Evolutionary conservation across 2,888 invertebrate species (phyloP).

Genomic region (Heliconius erato): DNA sequence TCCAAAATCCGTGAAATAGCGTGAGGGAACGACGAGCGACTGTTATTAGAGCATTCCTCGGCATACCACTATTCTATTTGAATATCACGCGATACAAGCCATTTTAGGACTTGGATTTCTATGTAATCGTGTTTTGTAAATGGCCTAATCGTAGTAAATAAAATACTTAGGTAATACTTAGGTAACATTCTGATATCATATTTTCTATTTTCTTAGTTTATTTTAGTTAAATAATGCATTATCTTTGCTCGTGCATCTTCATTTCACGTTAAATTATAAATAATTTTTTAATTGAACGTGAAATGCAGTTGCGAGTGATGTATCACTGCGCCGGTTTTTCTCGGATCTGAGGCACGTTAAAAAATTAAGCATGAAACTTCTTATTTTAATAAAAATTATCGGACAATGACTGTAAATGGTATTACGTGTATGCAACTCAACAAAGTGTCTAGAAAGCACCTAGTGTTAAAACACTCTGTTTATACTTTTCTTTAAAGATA

Average conservation of each 20-base stretch:
- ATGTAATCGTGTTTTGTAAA: constrained; percentile 22
- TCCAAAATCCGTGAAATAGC: background rate
- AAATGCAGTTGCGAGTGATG: background rate
- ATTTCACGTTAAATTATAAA: background rate
- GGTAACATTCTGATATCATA: background rate
- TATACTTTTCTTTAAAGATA: too few species aligned
- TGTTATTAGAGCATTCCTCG: constrained; percentile 28
- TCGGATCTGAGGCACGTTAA: too few species aligned
- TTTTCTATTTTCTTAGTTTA: background rate
- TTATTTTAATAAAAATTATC: too few species aligned
- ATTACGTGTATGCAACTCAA: too few species aligned
- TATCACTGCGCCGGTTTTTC: background rate
- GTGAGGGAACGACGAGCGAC: constrained; percentile 18
- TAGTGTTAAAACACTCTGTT: too few species aligned
- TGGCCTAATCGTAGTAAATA: background rate
- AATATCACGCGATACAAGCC: constrained; percentile 31
- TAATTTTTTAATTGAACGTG: background rate
- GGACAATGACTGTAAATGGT: too few species aligned
- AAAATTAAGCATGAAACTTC: too few species aligned
- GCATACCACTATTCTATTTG: constrained; percentile 25
- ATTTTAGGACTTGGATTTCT: constrained; percentile 29
- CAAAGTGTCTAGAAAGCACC: too few species aligned
- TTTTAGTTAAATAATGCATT: background rate
- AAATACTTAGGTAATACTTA: too few species aligned
- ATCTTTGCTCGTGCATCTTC: too few species aligned